Evolutionary conservation across 2,888 invertebrate species (phyloP).

Genomic region (Antheraea yamamai): DNA sequence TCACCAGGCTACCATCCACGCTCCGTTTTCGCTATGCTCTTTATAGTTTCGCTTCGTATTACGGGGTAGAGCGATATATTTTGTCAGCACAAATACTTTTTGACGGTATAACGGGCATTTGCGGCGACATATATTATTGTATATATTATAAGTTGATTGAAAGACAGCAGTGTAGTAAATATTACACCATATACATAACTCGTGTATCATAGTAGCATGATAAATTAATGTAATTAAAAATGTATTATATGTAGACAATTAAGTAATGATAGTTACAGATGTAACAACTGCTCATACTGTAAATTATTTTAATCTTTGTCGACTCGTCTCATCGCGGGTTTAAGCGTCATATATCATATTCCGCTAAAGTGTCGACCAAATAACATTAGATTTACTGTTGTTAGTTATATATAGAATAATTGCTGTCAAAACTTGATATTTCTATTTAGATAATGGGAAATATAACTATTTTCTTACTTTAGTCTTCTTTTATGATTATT

Average conservation of each 20-base stretch:
- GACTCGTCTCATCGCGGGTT: constrained; percentile 54
- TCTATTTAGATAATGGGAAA: background rate
- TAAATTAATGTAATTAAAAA: background rate
- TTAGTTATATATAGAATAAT: constrained; percentile 18
- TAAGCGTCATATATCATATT: constrained; percentile 56
- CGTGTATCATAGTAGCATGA: too few relatives aligned
- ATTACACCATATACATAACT: too few relatives aligned
- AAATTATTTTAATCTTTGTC: constrained; percentile 36
- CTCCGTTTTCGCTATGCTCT: too few relatives aligned
- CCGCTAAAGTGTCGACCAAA: constrained; percentile 45
- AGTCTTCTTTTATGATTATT: too few relatives aligned
- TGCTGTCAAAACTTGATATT: constrained; percentile 3
- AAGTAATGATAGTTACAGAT: background rate
- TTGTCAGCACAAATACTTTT: too few relatives aligned
- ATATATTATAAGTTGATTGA: too few relatives aligned
- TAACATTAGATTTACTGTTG: constrained; percentile 25
- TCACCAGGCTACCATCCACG: too few relatives aligned
- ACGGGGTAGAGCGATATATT: too few relatives aligned
- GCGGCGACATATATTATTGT: too few relatives aligned
- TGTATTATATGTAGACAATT: background rate
- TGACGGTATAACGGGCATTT: too few relatives aligned
- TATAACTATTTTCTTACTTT: background rate
- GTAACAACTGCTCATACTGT: background rate
- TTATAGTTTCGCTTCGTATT: too few relatives aligned
- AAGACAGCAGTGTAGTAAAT: too few relatives aligned